Conservation (phyloP, 2,797 vertebrate species). For the Eulemur mongoz region DNA sequence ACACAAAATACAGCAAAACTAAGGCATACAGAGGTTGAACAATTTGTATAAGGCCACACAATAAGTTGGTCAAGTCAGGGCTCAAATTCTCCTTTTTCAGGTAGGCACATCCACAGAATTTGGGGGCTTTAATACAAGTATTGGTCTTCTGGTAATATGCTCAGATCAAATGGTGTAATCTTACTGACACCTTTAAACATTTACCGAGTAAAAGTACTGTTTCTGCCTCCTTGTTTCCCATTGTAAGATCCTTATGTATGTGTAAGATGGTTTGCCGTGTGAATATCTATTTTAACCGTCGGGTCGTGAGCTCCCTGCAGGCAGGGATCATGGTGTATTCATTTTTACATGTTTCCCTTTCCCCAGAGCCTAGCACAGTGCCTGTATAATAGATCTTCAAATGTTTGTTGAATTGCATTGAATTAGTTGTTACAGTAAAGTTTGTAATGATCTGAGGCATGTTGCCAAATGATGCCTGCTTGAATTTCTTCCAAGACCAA, state of each 20-base stretch:
- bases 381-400: neutral
- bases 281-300: neutral
- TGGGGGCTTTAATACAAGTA: accelerated
- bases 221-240: neutral
- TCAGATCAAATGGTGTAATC: neutral
- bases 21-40: neutral
- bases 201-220: neutral
- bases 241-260: neutral
- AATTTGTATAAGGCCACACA: neutral
- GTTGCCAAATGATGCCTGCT: conserved; percentile 70
- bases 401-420: conserved; percentile 28
- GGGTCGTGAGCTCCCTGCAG: neutral
- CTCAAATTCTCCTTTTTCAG: neutral
- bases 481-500: conserved; percentile 70
- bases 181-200: neutral
- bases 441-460: conserved; percentile 71
- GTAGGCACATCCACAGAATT: neutral
- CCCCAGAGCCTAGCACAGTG: neutral
- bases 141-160: neutral
- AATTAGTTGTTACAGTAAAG: conserved; percentile 68
- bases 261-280: neutral
- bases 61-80: neutral
- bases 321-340: neutral
- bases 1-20: neutral
- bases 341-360: neutral